phyloP scores from a whole-genome alignment of 2,113 vertebrate genomes.

The Lophura nycthemera region DNA sequence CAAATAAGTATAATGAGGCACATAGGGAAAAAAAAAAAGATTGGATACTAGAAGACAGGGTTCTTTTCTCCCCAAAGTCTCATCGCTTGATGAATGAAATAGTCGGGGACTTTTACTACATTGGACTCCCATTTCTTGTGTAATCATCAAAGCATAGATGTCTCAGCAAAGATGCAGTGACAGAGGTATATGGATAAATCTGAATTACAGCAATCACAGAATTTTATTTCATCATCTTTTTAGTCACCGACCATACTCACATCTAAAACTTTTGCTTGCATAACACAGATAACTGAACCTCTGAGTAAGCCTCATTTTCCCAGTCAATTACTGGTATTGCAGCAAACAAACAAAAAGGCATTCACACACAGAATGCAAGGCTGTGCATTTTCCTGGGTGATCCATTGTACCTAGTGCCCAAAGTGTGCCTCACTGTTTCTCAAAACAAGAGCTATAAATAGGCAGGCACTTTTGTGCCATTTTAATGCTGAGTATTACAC shows the following conservation, averaged over 20 bases:
- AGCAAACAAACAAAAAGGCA: constrained; percentile 31
- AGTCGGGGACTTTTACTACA: not conserved
- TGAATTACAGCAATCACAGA: not conserved
- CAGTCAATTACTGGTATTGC: constrained; percentile 25
- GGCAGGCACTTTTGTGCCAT: constrained; percentile 1
- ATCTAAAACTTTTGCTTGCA: not conserved
- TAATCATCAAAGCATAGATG: not conserved
- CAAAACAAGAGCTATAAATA: constrained; percentile 53
- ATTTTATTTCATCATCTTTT: constrained; percentile 36
- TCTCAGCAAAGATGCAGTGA: not conserved
- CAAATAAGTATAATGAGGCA: not conserved
- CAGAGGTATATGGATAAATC: not conserved
- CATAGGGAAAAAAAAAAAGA: not conserved
- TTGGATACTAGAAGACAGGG: not conserved
- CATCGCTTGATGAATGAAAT: not conserved
- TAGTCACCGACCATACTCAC: not conserved
- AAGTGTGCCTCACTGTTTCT: constrained; percentile 43
- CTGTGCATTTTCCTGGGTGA: constrained; percentile 11
- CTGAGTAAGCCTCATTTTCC: constrained; percentile 31
- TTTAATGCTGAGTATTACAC: constrained; percentile 48
- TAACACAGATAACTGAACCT: not conserved
- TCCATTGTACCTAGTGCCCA: constrained; percentile 24
- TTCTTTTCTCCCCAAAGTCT: not conserved
- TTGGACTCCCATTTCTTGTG: not conserved
- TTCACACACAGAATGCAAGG: not conserved